Evolutionary conservation across 2,888 invertebrate genomes (phyloP).

Genomic region (Odontocerum albicorne): DNA sequence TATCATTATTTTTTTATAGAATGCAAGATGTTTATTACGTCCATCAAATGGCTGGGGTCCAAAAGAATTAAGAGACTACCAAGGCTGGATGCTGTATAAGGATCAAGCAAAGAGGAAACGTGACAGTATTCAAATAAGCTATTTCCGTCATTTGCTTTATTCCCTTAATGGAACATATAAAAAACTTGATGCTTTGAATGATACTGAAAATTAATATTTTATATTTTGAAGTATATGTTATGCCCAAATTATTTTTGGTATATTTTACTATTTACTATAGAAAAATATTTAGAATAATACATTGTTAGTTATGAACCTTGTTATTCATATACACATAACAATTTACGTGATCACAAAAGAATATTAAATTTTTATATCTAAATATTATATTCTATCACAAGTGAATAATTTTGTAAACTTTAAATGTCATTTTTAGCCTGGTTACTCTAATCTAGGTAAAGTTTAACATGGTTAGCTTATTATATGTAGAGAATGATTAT

Average conservation of each 20-base stretch:
- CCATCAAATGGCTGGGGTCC: constrained; percentile 68
- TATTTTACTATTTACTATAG: too few relatives aligned
- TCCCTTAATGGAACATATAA: constrained; percentile 47
- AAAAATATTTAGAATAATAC: too few relatives aligned
- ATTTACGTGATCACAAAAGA: too few relatives aligned
- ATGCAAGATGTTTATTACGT: constrained; percentile 49
- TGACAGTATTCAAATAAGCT: constrained; percentile 44
- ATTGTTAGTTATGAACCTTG: too few relatives aligned
- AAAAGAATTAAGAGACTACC: constrained; percentile 50
- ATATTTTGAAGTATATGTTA: neutral
- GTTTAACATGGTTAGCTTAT: too few relatives aligned
- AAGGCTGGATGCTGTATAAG: constrained; percentile 62
- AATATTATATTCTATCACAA: neutral
- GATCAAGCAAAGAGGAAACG: constrained; percentile 49
- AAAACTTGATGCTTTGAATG: neutral
- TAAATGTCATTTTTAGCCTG: neutral
- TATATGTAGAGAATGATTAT: too few relatives aligned
- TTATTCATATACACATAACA: too few relatives aligned
- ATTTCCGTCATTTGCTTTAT: constrained; percentile 47
- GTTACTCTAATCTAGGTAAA: neutral
- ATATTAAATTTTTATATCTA: neutral
- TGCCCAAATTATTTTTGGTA: too few relatives aligned
- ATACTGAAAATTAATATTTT: neutral
- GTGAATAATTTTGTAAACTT: neutral
- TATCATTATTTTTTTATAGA: constrained; percentile 44